Evolutionary conservation across 2,797 vertebrate genomes (phyloP).

Genomic region (Takifugu rubripes): DNA sequence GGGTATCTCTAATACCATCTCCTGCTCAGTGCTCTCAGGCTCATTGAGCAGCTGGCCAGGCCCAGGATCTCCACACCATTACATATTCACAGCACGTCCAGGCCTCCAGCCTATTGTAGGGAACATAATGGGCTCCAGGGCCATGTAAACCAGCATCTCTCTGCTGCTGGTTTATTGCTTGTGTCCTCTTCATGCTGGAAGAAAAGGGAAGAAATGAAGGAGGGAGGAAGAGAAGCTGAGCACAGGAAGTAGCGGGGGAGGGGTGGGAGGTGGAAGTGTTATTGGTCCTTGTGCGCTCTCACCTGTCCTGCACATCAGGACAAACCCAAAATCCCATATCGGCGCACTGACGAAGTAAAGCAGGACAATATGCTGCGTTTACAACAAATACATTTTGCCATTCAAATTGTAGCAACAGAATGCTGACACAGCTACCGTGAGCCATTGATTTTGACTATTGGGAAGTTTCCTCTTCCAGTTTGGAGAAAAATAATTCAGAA

Average conservation of each 20-base stretch:
- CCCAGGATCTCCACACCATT: conserved; percentile 65
- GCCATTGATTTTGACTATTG: no score
- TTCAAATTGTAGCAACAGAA: no score
- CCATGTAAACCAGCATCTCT: conserved; percentile 67
- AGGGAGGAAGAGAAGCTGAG: conserved; percentile 10
- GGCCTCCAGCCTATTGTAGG: conserved; percentile 66
- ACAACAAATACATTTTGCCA: no score
- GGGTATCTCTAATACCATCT: conserved; percentile 60
- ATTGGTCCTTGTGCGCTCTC: conserved; percentile 37
- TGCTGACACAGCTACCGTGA: no score
- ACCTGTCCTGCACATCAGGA: conserved; percentile 35
- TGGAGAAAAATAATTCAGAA: no score
- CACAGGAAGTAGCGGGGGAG: no score
- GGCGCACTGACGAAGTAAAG: no score
- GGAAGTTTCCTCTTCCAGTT: no score
- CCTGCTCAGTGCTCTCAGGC: conserved; percentile 49
- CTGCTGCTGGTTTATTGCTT: conserved; percentile 69
- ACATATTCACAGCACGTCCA: conserved; percentile 70
- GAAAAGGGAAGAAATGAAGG: conserved; percentile 35
- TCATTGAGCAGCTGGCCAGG: conserved; percentile 67
- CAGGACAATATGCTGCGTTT: no score
- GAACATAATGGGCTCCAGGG: conserved; percentile 75
- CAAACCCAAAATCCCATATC: conserved; percentile 10
- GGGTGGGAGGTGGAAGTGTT: conserved; percentile 24
- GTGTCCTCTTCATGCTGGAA: conserved; percentile 60